Base-by-base conservation (phyloP, 2,113 vertebrate genomes). In the Acanthisitta chloris region DNA sequence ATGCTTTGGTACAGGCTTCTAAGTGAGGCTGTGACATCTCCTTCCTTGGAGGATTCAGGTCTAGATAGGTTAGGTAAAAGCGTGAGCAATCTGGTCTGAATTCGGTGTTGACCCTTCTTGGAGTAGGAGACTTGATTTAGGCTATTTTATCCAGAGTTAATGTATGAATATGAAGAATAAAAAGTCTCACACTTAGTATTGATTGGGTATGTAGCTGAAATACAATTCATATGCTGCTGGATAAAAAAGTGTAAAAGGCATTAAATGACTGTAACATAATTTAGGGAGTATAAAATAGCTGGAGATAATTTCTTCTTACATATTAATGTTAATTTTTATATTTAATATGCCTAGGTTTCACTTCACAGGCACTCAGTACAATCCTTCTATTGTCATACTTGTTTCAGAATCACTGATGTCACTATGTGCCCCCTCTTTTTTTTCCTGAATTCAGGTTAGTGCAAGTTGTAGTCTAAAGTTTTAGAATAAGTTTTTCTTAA, bases 341-440 rank as follows among this genome's bases (percentile, higher is more conserved):
- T 73, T 90, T 59, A 33, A 51, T 59, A 34, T 54, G 20, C 14
- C 16, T 33, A 33, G 12, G 6, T 66, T 79, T 91, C 25, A 36
- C 49, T 85, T 82, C 0, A 0, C 16, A 54, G 28, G 29, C 26
- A n/a, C 3, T 46, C 34, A 23, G 19, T 42, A 12, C 15, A 42
- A 5, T 67, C 19, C 81, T 86, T 49, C 34, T 46, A 5, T 55
- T 71, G 29, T 45, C 25, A 2, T 21, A 42, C 51, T 81, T 73
- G 8, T 67, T 86, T 76, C 48, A 71, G n/a, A 78, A 62, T 67
- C 21, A 8, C 25, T 3, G 2, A 16, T 33, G 12, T 69, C 48
- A 59, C 0, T 46, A 16, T 45, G 15, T 65, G 11, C 36, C 43
- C 43, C 15, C 29, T 52, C 19, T 21, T 69, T 88, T 76, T 51